These are phyloP conservation scores for Adelosebastes latens DNA, from an alignment of 2,797 vertebrate genomes.

Conservation along the genomic window DNA sequence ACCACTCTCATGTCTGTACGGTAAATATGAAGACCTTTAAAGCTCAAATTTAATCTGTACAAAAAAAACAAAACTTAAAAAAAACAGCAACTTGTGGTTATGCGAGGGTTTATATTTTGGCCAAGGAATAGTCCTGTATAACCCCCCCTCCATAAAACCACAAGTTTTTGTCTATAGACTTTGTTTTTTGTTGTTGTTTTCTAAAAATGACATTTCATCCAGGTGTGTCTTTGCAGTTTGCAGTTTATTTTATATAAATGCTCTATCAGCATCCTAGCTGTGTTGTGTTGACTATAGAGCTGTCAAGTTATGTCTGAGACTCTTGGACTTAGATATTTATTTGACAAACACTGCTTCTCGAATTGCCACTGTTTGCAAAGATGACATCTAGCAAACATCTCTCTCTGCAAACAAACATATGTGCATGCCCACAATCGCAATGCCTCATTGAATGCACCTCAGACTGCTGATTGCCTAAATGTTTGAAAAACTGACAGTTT, in stretches of 20 bases:
- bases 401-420: constrained; percentile 12
- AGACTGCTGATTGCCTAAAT: constrained; percentile 8
- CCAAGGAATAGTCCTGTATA: not conserved
- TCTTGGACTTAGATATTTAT: constrained; percentile 6
- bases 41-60: not conserved
- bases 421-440: not conserved
- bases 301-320: not conserved
- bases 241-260: not conserved
- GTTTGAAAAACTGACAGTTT: constrained; percentile 27
- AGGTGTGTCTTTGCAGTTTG: not conserved
- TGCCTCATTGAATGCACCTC: constrained; percentile 5
- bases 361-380: constrained; percentile 23
- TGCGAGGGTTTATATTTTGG: not conserved
- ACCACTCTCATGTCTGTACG: too few relatives aligned
- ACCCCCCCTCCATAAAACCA: not conserved
- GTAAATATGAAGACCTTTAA: not conserved
- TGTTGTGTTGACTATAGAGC: not conserved
- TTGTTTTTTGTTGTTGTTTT: not conserved
- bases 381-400: constrained; percentile 7
- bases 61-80: not conserved
- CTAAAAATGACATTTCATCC: not conserved
- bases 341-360: constrained; percentile 13
- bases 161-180: too few relatives aligned
- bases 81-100: not conserved
- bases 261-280: not conserved